Evolutionary conservation across 2,888 invertebrate genomes (phyloP).

Genomic region (Lymantria dispar): DNA sequence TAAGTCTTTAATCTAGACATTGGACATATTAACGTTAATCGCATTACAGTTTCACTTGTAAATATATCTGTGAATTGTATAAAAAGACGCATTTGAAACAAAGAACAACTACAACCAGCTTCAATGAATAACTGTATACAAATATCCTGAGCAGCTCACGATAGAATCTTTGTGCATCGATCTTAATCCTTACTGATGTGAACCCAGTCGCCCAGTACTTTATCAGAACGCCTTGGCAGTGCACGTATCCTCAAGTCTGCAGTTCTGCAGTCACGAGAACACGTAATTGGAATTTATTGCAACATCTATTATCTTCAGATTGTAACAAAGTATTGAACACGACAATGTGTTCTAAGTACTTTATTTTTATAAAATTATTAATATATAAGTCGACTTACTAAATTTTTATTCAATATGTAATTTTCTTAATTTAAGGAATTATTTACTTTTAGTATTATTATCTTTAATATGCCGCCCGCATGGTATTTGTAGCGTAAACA

Average conservation of each 20-base stretch:
- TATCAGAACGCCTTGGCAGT: conserved; percentile 28
- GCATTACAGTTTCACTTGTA: too few species aligned
- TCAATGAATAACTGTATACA: not conserved
- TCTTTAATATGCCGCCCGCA: too few species aligned
- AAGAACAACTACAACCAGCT: not conserved
- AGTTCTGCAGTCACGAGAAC: conserved; percentile 12
- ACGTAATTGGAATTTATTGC: conserved; percentile 15
- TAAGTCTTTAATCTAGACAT: too few species aligned
- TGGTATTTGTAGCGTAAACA: too few species aligned
- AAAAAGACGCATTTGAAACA: not conserved
- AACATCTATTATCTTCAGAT: conserved; percentile 10
- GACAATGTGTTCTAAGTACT: conserved; percentile 1
- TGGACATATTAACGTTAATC: too few species aligned
- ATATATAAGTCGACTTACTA: too few species aligned
- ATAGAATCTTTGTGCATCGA: conserved; percentile 20
- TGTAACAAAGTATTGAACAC: not conserved
- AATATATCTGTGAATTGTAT: too few species aligned
- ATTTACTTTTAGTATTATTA: too few species aligned
- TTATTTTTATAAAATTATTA: too few species aligned
- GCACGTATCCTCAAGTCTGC: conserved; percentile 31
- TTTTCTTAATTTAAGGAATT: too few species aligned
- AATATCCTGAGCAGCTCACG: conserved; percentile 23
- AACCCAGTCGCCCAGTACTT: conserved; percentile 32
- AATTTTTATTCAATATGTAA: too few species aligned
- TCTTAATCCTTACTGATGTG: conserved; percentile 18